These are phyloP conservation scores for Epicampocera succincta DNA, from an alignment of 2,888 invertebrate species.

Conservation along the genomic window DNA sequence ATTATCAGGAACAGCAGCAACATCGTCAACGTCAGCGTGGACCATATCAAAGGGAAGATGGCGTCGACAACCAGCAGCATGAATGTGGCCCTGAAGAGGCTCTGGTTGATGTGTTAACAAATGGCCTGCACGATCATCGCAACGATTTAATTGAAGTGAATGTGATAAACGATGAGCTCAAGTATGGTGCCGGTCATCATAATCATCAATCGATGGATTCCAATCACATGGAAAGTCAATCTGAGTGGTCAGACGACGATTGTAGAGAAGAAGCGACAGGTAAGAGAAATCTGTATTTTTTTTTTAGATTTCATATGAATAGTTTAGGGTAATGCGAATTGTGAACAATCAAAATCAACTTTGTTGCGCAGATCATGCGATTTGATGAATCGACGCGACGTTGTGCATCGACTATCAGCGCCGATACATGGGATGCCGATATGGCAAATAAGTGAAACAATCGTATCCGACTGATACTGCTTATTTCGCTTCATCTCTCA, in stretches of 20 bases:
- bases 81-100: constrained; percentile 66
- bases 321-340: too few relatives aligned
- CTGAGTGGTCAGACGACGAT: constrained; percentile 90
- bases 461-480: too few relatives aligned
- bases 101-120: constrained; percentile 70
- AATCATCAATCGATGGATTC: constrained; percentile 81
- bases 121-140: constrained; percentile 61
- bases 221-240: constrained; percentile 86
- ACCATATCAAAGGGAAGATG: constrained; percentile 67
- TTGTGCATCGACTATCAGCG: too few relatives aligned
- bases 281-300: constrained; percentile 68
- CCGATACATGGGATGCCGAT: too few relatives aligned
- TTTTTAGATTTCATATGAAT: background rate
- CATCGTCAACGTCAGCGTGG: constrained; percentile 16
- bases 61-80: constrained; percentile 72
- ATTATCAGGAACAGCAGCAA: constrained; percentile 23
- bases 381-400: too few relatives aligned
- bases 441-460: too few relatives aligned
- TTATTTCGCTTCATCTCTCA: too few relatives aligned
- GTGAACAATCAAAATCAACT: too few relatives aligned
- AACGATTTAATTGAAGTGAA: constrained; percentile 76
- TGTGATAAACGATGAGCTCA: constrained; percentile 82
- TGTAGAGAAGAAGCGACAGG: constrained; percentile 86
- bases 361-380: too few relatives aligned
- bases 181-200: constrained; percentile 81